Conservation (phyloP, 2,797 vertebrate genomes). For the Periophthalmus magnuspinnatus region DNA sequence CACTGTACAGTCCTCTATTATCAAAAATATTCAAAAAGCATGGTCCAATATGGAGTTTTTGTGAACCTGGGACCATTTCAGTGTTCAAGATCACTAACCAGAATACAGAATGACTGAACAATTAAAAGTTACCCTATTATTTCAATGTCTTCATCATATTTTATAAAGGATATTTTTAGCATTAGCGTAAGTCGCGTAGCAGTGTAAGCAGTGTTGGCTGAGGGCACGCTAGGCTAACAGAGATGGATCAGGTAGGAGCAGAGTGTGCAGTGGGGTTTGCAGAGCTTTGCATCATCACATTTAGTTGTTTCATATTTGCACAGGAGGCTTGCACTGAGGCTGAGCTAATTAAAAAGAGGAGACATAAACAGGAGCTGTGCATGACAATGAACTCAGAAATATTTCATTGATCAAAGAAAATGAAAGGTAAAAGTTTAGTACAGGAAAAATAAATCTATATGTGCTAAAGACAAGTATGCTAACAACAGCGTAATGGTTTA, state of each 20-base stretch:
- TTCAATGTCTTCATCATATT: neutral
- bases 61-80: too few species aligned
- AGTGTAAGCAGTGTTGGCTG: neutral
- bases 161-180: neutral
- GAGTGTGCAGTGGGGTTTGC: neutral
- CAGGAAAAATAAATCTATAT: neutral
- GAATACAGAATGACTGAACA: neutral
- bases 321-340: neutral
- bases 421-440: neutral
- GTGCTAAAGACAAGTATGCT: neutral
- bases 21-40: too few species aligned
- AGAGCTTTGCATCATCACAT: constrained; percentile 7
- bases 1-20: too few species aligned
- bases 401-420: constrained; percentile 1
- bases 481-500: neutral
- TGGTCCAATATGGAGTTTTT: too few species aligned
- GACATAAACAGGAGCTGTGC: constrained; percentile 16
- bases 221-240: neutral
- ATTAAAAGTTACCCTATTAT: neutral
- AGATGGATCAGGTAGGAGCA: neutral
- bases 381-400: neutral
- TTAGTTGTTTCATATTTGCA: constrained; percentile 13
- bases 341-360: constrained; percentile 4
- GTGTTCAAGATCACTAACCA: too few species aligned
- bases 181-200: neutral